These are phyloP conservation scores for Eumacrocentrus americanus DNA, from an alignment of 2,888 invertebrate genomes.

Conservation along the genomic window DNA sequence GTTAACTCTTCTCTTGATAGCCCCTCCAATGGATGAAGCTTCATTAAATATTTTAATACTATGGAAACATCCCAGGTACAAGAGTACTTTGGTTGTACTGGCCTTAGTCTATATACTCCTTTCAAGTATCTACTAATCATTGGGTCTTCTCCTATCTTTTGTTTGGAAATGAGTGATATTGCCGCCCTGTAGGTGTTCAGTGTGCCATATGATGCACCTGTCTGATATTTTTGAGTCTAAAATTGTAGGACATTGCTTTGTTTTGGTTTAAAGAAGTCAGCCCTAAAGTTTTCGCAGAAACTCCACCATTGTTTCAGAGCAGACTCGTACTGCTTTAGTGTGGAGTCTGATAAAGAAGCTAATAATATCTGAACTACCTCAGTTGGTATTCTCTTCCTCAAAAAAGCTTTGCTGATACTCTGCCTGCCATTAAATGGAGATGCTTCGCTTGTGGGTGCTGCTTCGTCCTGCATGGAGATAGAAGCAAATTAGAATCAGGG, in stretches of 20 bases:
- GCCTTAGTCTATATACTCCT: conserved; percentile 35
- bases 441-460: conserved; percentile 8
- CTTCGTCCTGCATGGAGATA: conserved; percentile 12
- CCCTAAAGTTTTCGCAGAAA: conserved; percentile 4
- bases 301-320: conserved; percentile 31
- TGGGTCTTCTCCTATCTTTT: conserved; percentile 28
- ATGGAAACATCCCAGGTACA: conserved; percentile 36
- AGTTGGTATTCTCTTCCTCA: not conserved
- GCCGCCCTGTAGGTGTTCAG: conserved; percentile 30
- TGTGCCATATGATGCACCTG: conserved; percentile 29
- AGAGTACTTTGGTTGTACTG: conserved; percentile 35
- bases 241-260: conserved; percentile 18
- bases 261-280: conserved; percentile 6
- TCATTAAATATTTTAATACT: conserved; percentile 32
- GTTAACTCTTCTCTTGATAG: not conserved
- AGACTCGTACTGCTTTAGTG: conserved; percentile 29
- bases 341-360: conserved; percentile 20
- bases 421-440: conserved; percentile 6
- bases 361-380: conserved; percentile 1
- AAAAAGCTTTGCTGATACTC: conserved; percentile 22
- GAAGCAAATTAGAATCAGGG: conserved; percentile 15
- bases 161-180: conserved; percentile 22
- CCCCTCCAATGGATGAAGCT: not conserved
- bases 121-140: conserved; percentile 37
- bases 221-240: conserved; percentile 19